Base-by-base conservation (phyloP, 2,888 invertebrate species). In the Cryptocephalus moraei region DNA sequence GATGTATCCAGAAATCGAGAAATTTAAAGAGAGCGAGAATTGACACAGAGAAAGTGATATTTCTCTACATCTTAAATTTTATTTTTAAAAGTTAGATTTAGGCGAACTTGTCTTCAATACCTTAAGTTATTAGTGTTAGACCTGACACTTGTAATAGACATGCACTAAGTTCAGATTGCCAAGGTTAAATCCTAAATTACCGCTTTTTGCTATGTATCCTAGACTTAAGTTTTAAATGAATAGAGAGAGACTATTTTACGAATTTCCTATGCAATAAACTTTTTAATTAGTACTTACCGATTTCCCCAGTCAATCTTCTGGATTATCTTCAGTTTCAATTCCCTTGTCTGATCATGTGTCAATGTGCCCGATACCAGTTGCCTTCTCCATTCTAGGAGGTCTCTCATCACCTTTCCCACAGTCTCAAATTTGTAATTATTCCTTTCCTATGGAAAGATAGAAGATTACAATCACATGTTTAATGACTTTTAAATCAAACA, bases 251-350 rank as follows among this genome's bases (percentile, higher is more conserved):
- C 36, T 36, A 22, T 22, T 22, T 22, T 2, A 6, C 36, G 36
- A 6, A 11, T 36, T 36, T 36, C 12, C 6, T 36, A 36, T 36
- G 12, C 12, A 36, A 36, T 36, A 36, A 34, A 36, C 6, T 11
- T 11, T 36, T 12, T 36, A 36, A n/a, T 36, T 36, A 36, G 36
- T 36, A 36, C 86, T 86, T 71, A 93, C 92, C 90, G 81, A 75
- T 94, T 94, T 45, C 94, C 94, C 93, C 93, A 94, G 73, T 95
- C 94, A 45, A 95, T 88, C 73, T 91, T 91, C 48, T 86, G 84
- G 56, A 91, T 91, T 48, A 93, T 88, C 65, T 86, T 85, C 62
- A 89, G 74, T 66, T 91, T 85, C 49, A 93, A 70, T 54, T 93
- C 92, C 50, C 84, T 74, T 1, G 88, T 90, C 71, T 94, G 93